Base-by-base conservation (phyloP, 2,797 vertebrate genomes). In the Hyperoplus immaculatus region DNA sequence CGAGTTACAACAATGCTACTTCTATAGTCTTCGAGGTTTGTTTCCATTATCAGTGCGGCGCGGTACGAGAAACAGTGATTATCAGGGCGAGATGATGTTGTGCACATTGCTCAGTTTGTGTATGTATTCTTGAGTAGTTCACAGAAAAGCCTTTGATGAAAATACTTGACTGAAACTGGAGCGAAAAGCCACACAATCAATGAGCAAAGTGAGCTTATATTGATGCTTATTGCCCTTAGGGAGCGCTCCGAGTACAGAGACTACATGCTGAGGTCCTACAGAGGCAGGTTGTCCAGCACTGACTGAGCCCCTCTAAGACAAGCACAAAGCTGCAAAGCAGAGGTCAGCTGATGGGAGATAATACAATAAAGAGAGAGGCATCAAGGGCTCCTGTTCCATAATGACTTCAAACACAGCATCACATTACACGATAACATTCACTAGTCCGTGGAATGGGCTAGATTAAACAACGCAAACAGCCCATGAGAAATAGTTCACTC, bases 201-300 rank as follows among this genome's bases (percentile, higher is more conserved):
- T 18, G 14, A 75, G 70, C 59, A 66, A 75, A 78, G 61, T 54
- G 39, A 21, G 57, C 49, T 64, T 81, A 60, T 49, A 78, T 78
- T 41, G 3, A 46, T 53, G 58, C 70, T 10, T 56, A 59, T 54
- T 41, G 29, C 60, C 69, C 41, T 6, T 55, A 59, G 59, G 55
- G 46, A 75, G 58, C 29, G 61, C 81, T 86, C 81, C 75, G 21
- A 67, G 59, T 29, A 81, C 72, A 88, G 80, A 86, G 73, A 82
- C 29, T 0, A 45, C 56, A 41, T 4, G 3, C 58, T 4, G 60
- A 83, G 80, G 43, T 81, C 56, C 58, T 53, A 74, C 58, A 75
- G 68, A 43, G 46, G 16, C 47, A 81, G 14, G 49, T 45, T 78
- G 63, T 63, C 47, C 47, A 77, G n/a, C 61, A 15, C 29, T 6